These are phyloP conservation scores for Coelinius sp. DNA, from an alignment of 2,888 invertebrate species.

Conservation along the genomic window DNA sequence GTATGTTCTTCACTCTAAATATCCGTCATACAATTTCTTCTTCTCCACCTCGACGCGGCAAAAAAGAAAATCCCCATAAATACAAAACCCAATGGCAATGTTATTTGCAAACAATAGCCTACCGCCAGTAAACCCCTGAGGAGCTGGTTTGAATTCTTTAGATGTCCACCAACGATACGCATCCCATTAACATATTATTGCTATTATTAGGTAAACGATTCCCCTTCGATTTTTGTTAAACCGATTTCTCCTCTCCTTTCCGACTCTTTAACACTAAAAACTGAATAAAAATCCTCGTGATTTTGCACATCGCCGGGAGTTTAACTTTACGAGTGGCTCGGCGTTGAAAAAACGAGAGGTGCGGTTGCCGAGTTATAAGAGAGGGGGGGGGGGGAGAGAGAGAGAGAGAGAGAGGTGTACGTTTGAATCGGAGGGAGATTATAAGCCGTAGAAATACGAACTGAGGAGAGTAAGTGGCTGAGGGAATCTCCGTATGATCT, in stretches of 20 bases:
- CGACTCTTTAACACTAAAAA: slow-evolving; percentile 43
- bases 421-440: slow-evolving; percentile 18
- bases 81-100: slow-evolving; percentile 25
- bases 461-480: slow-evolving; percentile 14
- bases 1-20: background rate
- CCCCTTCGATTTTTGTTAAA: slow-evolving; percentile 56
- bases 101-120: slow-evolving; percentile 68
- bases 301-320: background rate
- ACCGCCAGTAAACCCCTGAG: slow-evolving; percentile 49
- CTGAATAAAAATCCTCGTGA: slow-evolving; percentile 11
- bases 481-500: slow-evolving; percentile 28
- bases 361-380: background rate
- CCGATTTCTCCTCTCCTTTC: slow-evolving; percentile 21
- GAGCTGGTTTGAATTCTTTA: slow-evolving; percentile 61
- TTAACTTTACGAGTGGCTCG: slow-evolving; percentile 59
- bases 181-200: slow-evolving; percentile 70
- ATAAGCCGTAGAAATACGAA: background rate
- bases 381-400: background rate
- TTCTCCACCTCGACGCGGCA: background rate
- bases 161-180: slow-evolving; percentile 67
- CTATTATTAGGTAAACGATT: slow-evolving; percentile 70
- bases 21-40: slow-evolving; percentile 1
- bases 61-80: background rate
- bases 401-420: background rate
- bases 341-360: slow-evolving; percentile 3